phyloP scores from a whole-genome alignment of 2,888 invertebrate genomes.

The Hoplodrina blanda region DNA sequence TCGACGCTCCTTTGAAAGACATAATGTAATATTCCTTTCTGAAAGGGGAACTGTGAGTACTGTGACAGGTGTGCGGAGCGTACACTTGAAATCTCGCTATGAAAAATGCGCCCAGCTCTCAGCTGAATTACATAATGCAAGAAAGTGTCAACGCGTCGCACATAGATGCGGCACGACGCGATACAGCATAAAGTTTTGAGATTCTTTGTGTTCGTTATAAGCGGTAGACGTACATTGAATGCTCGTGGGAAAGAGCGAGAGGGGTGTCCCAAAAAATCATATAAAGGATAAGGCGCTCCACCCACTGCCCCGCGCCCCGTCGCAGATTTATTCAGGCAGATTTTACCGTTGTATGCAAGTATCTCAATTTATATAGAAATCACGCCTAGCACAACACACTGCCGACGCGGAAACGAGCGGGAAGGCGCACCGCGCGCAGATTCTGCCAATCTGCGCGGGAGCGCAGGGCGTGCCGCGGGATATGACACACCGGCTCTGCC shows the following conservation, averaged over 20 bases:
- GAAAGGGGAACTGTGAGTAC: constrained; percentile 79
- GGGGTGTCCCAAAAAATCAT: constrained; percentile 69
- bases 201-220: constrained; percentile 87
- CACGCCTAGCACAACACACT: too few species aligned
- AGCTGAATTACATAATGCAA: constrained; percentile 84
- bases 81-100: constrained; percentile 82
- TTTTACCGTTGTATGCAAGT: too few species aligned
- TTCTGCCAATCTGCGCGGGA: too few species aligned
- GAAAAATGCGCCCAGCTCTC: constrained; percentile 84
- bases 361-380: too few species aligned
- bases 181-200: constrained; percentile 73
- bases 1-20: constrained; percentile 76
- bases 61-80: constrained; percentile 84
- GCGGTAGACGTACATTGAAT: constrained; percentile 78
- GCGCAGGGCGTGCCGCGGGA: too few species aligned
- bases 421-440: too few species aligned
- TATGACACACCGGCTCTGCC: too few species aligned
- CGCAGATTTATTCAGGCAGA: too few species aligned
- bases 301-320: too few species aligned
- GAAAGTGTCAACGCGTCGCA: constrained; percentile 82
- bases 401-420: too few species aligned
- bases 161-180: constrained; percentile 58
- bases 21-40: constrained; percentile 85
- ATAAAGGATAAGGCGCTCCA: constrained; percentile 68
- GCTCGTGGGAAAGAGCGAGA: constrained; percentile 62